Evolutionary conservation across 2,888 invertebrate genomes (phyloP).

Genomic region (Hedychridium roseum): DNA sequence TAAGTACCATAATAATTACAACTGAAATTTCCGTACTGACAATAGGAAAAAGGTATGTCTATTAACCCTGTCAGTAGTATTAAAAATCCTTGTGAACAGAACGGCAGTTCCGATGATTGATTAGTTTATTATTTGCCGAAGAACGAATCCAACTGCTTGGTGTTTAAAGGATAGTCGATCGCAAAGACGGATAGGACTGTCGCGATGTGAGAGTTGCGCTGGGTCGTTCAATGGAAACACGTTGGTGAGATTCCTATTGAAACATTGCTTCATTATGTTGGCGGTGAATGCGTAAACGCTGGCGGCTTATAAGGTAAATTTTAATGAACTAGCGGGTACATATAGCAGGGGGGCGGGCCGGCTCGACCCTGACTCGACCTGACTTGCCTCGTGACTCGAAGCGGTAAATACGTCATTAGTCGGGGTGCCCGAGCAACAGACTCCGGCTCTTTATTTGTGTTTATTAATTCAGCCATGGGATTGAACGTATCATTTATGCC

Average conservation of each 20-base stretch:
- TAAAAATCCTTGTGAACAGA: too few relatives aligned
- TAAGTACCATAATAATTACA: too few relatives aligned
- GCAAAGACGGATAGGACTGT: background rate
- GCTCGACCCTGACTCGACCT: constrained; percentile 32
- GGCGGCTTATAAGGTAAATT: constrained; percentile 58
- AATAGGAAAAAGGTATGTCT: too few relatives aligned
- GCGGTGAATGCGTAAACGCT: constrained; percentile 55
- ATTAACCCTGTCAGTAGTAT: too few relatives aligned
- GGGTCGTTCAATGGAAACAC: constrained; percentile 11
- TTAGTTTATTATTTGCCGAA: too few relatives aligned
- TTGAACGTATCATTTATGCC: constrained; percentile 58
- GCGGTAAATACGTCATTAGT: constrained; percentile 61
- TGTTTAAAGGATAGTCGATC: constrained; percentile 15
- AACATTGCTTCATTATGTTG: constrained; percentile 56
- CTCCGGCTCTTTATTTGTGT: constrained; percentile 46
- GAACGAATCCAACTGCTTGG: too few relatives aligned
- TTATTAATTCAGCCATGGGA: constrained; percentile 57
- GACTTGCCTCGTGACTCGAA: constrained; percentile 35
- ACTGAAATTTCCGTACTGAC: too few relatives aligned
- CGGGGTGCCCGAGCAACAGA: constrained; percentile 34
- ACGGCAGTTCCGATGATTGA: too few relatives aligned
- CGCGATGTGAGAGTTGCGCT: background rate
- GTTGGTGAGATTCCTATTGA: constrained; percentile 49
- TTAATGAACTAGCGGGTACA: constrained; percentile 58
- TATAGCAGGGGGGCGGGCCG: too few relatives aligned